Evolutionary conservation across 2,888 invertebrate species (phyloP).

Genomic region (Camptogramma bilineatum): DNA sequence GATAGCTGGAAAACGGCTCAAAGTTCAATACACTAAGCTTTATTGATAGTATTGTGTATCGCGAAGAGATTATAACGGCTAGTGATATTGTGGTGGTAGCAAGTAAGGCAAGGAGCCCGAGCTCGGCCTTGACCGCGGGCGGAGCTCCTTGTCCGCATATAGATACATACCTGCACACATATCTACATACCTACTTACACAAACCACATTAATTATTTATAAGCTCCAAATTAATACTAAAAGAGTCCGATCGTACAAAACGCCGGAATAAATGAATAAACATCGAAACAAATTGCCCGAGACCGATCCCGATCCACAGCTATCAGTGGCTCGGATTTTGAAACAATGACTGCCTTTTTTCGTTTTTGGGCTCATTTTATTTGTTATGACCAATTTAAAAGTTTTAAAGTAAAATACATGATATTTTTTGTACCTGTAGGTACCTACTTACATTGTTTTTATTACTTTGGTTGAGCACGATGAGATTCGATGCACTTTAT

Average conservation of each 20-base stretch:
- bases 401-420: conserved; percentile 38
- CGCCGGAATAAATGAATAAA: conserved; percentile 78
- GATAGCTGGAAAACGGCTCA: not conserved
- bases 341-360: conserved; percentile 57
- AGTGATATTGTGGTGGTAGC: conserved; percentile 24
- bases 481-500: conserved; percentile 20
- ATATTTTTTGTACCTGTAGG: conserved; percentile 30
- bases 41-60: conserved; percentile 2
- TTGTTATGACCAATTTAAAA: conserved; percentile 49
- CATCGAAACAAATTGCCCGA: conserved; percentile 71
- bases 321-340: conserved; percentile 52
- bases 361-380: conserved; percentile 49
- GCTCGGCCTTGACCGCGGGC: conserved; percentile 70
- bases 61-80: conserved; percentile 8
- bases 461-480: conserved; percentile 18
- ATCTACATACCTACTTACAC: conserved; percentile 44
- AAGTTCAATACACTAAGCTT: not conserved
- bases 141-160: conserved; percentile 56
- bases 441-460: conserved; percentile 32
- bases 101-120: conserved; percentile 52
- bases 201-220: conserved; percentile 76
- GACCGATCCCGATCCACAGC: conserved; percentile 51
- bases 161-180: conserved; percentile 47
- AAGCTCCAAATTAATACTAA: conserved; percentile 79
- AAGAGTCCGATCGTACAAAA: conserved; percentile 68